phyloP scores from a whole-genome alignment of 2,797 vertebrate species.

The Eurystomus glaucurus region DNA sequence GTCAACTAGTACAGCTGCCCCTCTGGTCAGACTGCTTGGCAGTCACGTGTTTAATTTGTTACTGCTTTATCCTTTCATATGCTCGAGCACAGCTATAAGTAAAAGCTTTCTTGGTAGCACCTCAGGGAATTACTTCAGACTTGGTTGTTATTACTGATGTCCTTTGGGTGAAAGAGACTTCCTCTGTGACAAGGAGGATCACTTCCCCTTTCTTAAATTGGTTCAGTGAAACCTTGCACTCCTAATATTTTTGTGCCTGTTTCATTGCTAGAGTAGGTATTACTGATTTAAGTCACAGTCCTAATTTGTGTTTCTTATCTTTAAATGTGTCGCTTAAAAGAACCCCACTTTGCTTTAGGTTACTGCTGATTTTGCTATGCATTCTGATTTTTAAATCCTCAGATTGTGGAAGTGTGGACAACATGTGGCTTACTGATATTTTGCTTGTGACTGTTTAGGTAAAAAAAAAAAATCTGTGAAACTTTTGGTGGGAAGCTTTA shows the following conservation, averaged over 20 bases:
- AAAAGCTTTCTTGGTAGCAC: background rate
- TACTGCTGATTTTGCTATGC: background rate
- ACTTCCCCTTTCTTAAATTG: background rate
- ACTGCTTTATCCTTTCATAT: background rate
- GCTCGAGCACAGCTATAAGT: background rate
- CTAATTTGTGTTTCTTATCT: background rate
- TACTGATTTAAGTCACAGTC: background rate
- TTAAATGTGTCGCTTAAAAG: background rate
- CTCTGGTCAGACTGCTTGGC: background rate
- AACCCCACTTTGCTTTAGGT: background rate
- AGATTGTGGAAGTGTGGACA: background rate
- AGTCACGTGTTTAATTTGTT: background rate
- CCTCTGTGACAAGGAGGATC: background rate
- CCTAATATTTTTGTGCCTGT: background rate
- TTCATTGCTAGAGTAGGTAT: background rate
- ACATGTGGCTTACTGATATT: background rate
- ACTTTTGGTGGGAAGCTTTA: background rate
- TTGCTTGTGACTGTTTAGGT: background rate
- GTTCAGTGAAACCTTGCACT: background rate
- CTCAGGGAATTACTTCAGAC: background rate
- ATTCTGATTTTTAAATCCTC: background rate
- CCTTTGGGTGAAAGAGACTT: background rate
- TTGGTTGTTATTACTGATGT: background rate
- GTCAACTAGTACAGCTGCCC: background rate
- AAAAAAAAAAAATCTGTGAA: background rate